Conservation (phyloP, 2,113 vertebrate genomes). For the Cranoglanis bouderius region DNA sequence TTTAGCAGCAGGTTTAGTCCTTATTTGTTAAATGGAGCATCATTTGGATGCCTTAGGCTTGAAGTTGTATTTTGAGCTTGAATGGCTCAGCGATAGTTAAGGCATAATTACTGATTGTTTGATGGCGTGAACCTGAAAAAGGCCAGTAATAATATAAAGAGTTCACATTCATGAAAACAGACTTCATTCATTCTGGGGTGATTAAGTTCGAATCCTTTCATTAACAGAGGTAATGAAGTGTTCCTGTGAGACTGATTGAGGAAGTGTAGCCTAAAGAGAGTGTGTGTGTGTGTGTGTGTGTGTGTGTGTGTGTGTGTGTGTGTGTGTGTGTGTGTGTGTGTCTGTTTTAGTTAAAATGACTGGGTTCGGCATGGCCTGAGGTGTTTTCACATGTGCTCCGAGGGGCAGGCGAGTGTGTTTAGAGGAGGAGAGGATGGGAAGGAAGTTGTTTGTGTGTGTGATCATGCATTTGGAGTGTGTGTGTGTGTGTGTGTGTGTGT, state of each 20-base stretch:
- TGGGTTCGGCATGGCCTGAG: not conserved
- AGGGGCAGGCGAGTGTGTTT: no score
- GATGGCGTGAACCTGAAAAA: not conserved
- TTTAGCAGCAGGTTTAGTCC: not conserved
- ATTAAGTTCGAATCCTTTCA: not conserved
- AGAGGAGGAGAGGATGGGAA: no score
- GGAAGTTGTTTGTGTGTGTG: not conserved
- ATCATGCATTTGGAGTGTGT: not conserved
- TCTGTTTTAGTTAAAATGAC: not conserved
- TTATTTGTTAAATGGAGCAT: not conserved
- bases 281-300: not conserved
- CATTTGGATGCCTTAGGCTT: not conserved
- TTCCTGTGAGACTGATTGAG: not conserved
- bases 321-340: not conserved
- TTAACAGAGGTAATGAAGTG: slow-evolving; percentile 35
- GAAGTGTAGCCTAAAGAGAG: not conserved
- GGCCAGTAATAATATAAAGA: not conserved
- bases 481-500: not conserved
- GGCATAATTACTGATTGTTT: not conserved
- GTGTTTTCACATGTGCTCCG: not conserved
- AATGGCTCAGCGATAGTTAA: not conserved
- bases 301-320: not conserved
- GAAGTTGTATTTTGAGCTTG: not conserved
- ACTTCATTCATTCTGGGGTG: not conserved
- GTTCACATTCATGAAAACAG: not conserved